Evolutionary conservation across 2,797 vertebrate species (phyloP).

Genomic region (Diplodus puntazzo): DNA sequence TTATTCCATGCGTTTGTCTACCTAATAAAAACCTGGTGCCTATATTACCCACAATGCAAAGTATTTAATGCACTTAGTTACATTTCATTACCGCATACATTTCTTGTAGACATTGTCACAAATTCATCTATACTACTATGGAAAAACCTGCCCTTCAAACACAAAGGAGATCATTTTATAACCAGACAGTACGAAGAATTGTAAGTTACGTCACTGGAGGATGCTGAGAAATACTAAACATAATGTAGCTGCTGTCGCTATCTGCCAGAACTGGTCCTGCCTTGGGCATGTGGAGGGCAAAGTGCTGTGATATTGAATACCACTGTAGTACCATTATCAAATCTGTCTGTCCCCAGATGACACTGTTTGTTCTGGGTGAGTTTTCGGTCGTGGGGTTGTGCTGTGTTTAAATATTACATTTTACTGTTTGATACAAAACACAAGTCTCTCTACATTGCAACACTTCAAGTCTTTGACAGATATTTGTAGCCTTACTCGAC

Average conservation of each 20-base stretch:
- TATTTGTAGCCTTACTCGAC: conserved; percentile 31
- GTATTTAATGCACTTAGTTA: too few relatives aligned
- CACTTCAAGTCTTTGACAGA: conserved; percentile 1
- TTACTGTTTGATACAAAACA: conserved; percentile 1
- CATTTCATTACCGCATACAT: too few relatives aligned
- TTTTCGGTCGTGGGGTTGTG: conserved; percentile 3
- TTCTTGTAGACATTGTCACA: too few relatives aligned
- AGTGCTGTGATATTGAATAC: conserved; percentile 44
- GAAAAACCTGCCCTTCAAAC: not conserved
- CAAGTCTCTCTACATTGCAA: conserved; percentile 27
- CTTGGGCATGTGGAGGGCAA: conserved; percentile 27
- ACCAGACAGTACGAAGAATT: not conserved
- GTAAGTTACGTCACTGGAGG: not conserved
- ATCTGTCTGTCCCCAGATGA: conserved; percentile 23
- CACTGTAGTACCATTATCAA: conserved; percentile 30
- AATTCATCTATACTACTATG: too few relatives aligned
- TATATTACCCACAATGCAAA: too few relatives aligned
- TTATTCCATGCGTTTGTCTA: too few relatives aligned
- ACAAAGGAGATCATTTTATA: not conserved
- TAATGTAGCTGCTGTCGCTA: not conserved
- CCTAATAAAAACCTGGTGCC: too few relatives aligned
- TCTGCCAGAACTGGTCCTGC: conserved; percentile 10
- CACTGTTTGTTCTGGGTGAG: conserved; percentile 5
- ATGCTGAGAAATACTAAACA: not conserved
- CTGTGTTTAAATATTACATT: not conserved